These are phyloP conservation scores for Lethenteron camtschaticum DNA, from an alignment of 2,113 vertebrate genomes.

Conservation along the genomic window DNA sequence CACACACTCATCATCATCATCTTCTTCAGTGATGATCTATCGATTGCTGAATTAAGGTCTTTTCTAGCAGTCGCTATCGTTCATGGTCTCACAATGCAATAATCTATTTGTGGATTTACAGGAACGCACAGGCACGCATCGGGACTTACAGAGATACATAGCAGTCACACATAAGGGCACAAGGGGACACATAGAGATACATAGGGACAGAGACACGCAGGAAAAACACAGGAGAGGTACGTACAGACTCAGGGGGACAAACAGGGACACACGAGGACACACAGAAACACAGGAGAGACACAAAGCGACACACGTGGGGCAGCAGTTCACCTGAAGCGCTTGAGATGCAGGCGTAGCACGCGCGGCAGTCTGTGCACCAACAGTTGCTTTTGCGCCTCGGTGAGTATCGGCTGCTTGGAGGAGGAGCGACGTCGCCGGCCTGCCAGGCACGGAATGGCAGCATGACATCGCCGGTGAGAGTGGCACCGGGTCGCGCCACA, in stretches of 20 bases:
- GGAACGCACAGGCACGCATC: too few relatives aligned
- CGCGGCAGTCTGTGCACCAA: constrained; percentile 99
- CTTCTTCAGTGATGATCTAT: too few relatives aligned
- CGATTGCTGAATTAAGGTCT: too few relatives aligned
- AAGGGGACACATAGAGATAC: neutral
- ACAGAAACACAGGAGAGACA: neutral
- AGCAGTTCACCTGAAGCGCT: constrained; percentile 68
- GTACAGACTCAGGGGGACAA: neutral
- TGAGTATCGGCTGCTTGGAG: constrained; percentile 75
- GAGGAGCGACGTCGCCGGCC: constrained; percentile 76
- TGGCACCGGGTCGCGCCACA: too few relatives aligned
- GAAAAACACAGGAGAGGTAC: neutral
- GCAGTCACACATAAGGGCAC: too few relatives aligned
- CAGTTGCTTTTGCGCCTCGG: constrained; percentile 92
- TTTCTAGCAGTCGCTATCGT: too few relatives aligned
- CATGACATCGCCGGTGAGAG: too few relatives aligned
- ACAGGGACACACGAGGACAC: neutral
- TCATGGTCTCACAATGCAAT: too few relatives aligned
- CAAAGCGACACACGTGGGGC: neutral
- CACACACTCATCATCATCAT: too few relatives aligned
- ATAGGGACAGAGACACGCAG: neutral
- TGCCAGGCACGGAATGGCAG: constrained; percentile 14
- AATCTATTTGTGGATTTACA: too few relatives aligned
- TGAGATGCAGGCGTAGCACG: constrained; percentile 97
- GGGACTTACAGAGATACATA: too few relatives aligned